phyloP scores from a whole-genome alignment of 2,797 vertebrate genomes.

The Melopsittacus undulatus region DNA sequence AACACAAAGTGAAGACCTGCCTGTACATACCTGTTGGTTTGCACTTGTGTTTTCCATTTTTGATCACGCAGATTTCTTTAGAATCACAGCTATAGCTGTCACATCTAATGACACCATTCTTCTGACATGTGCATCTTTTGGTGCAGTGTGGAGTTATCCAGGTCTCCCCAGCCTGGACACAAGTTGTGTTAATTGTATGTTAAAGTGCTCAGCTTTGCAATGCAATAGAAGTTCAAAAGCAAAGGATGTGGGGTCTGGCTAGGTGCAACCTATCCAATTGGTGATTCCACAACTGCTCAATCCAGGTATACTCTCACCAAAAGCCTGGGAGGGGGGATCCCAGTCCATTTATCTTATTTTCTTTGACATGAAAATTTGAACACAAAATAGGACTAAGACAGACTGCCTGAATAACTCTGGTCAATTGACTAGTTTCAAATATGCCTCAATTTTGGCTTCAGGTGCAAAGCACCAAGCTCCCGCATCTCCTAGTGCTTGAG shows the following conservation, averaged over 20 bases:
- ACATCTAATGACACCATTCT: slow-evolving; percentile 71
- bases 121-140: slow-evolving; percentile 79
- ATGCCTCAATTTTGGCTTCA: neutral
- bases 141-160: slow-evolving; percentile 80
- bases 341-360: neutral
- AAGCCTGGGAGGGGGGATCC: neutral
- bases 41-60: slow-evolving; percentile 78
- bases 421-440: neutral
- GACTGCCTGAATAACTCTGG: neutral
- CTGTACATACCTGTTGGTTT: slow-evolving; percentile 70
- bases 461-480: neutral
- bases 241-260: neutral
- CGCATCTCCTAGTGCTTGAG: neutral
- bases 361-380: neutral
- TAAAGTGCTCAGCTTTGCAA: neutral
- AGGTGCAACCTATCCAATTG: neutral
- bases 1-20: neutral
- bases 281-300: neutral
- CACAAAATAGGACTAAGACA: neutral
- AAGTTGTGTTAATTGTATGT: neutral
- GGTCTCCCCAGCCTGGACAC: slow-evolving; percentile 75
- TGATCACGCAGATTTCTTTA: slow-evolving; percentile 74
- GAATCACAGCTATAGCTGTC: slow-evolving; percentile 71
- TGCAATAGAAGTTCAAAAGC: neutral
- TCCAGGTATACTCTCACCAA: neutral